Base-by-base conservation (phyloP, 2,113 vertebrate genomes). In the Vireo altiloquus region DNA sequence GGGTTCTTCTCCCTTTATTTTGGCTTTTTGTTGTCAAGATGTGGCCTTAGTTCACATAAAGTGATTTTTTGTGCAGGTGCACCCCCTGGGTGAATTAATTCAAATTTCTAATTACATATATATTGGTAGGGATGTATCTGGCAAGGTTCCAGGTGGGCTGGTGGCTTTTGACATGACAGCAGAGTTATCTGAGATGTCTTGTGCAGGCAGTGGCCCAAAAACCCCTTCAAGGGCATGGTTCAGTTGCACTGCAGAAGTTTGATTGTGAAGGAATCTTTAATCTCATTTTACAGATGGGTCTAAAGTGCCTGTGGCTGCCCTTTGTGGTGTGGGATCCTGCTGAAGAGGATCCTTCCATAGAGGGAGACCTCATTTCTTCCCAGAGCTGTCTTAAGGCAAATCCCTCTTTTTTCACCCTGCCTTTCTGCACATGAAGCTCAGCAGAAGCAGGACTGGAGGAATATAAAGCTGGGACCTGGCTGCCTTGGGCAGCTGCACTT, bases 161-260 rank as follows among this genome's bases (percentile, higher is more conserved):
- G 49, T 82, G 52, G 20, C 82, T 91, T 68, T 4, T 52, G 68
- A 3, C 28, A 0, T 75, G 64, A 22, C 75, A 66, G 33, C 78
- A 68, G 50, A 53, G 59, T 53, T 89, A 3, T 19, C 35, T 10
- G 56, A n/a, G 56, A 1, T 54, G 46, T 7, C 13, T 33, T 15
- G 7, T 61, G 50, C 50, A 25, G 74, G n/a, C 35, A 31, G 2
- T 4, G 40, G 37, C 37, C 61, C 59, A 40, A 3, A n/a, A 61
- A 8, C 2, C 0, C 7, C 1, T 2, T 1, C 22, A 10, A 8
- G 64, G 50, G 35, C 31, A 18, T 2, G 2, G 22, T 31, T 90
- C 31, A 11, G 57, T 40, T 82, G 12, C 50, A 1, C 85, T 89
- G 94, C 50, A 61, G 13, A 12, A 56, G 37, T 53, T 31, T 54